A percentile compares a stretch with the other conserved stretches of the same genome.
Conservation (phyloP, 2,888 invertebrate genomes). For the Parelbella ahira region DNA sequence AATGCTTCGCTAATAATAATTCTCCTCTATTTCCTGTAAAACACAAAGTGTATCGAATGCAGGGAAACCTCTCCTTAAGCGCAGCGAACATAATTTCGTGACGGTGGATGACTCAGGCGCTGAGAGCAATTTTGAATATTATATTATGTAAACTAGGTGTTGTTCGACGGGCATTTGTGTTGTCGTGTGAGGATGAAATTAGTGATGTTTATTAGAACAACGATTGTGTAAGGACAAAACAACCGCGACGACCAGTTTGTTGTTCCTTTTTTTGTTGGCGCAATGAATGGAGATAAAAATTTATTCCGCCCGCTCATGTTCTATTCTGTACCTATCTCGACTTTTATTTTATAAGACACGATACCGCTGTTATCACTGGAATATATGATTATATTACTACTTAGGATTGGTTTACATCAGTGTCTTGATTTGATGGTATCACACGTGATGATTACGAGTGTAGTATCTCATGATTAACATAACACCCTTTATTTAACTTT, state of each 20-base stretch:
- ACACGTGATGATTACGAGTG: too few species aligned
- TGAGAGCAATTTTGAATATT: slow-evolving; percentile 73
- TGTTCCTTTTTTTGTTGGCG: slow-evolving; percentile 1
- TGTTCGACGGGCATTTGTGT: slow-evolving; percentile 46
- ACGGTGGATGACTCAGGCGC: slow-evolving; percentile 73
- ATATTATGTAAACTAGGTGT: slow-evolving; percentile 75
- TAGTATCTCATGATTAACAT: too few species aligned
- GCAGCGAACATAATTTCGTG: slow-evolving; percentile 57
- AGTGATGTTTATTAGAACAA: slow-evolving; percentile 70
- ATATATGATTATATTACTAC: too few species aligned
- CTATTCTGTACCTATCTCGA: too few species aligned
- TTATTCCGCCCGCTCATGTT: slow-evolving; percentile 6
- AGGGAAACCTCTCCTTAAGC: slow-evolving; percentile 46
- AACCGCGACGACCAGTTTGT: slow-evolving; percentile 6
- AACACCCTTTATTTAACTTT: too few species aligned
- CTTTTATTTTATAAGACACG: too few species aligned
- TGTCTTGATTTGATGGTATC: too few species aligned
- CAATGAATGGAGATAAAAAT: slow-evolving; percentile 10
- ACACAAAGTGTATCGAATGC: too few species aligned
- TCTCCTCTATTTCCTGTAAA: too few species aligned
- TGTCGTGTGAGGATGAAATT: slow-evolving; percentile 62
- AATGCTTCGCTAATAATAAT: too few species aligned
- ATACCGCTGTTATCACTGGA: too few species aligned
- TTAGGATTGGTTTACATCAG: too few species aligned
- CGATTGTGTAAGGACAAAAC: slow-evolving; percentile 43